Base-by-base conservation (phyloP, 2,888 invertebrate genomes). In the Plebejus argus region DNA sequence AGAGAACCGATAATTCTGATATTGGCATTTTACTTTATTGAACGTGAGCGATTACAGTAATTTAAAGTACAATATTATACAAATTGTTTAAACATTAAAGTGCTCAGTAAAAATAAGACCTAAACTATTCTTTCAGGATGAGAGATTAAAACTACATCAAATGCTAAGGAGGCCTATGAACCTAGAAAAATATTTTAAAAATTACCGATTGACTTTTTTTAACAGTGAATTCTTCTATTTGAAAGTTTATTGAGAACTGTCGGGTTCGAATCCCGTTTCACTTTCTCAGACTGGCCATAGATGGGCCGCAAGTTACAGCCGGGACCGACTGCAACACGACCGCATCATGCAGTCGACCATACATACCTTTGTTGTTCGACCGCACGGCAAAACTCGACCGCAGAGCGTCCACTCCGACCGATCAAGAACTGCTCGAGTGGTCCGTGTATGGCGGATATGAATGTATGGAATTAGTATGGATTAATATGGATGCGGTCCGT, bases 191-290 rank as follows among this genome's bases (percentile, higher is more conserved):
- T 58, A 28, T 66, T 28, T 12, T 10, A 5, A 66, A 53, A 53
- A 18, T 53, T 18, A 53, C 53, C 15, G 53, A 53, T 18, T 53
- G 15, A 18, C 18, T 53, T 18, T 18, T 53, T 53, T 53, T 18
- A 10, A 18, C 49, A 53, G 53, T 53, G 53, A 53, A 53, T 53
- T 5, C 49, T 15, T 15, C 4, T 53, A 20, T 58, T 58, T 20
- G 12, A 12, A 76, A 45, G 10, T 8, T 58, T 66, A 28, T 15
- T 39, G 12, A 39, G 33, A 15, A 66, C 18, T 45, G 74, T 75
- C 77, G 58, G 78, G 78, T 78, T 81, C 81, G 81, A 81, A 8
- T 78, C 81, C 80, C 77, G 76, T 45, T 39, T 35, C 2, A 70
- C 1, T 53, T 5, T 0, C 53, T 53, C 5, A 53, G 45, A 45